Percentiles rank a stretch among this genome's conserved stretches.
phyloP scores from a whole-genome alignment of 2,797 vertebrate genomes.

The Propithecus perrieri region DNA sequence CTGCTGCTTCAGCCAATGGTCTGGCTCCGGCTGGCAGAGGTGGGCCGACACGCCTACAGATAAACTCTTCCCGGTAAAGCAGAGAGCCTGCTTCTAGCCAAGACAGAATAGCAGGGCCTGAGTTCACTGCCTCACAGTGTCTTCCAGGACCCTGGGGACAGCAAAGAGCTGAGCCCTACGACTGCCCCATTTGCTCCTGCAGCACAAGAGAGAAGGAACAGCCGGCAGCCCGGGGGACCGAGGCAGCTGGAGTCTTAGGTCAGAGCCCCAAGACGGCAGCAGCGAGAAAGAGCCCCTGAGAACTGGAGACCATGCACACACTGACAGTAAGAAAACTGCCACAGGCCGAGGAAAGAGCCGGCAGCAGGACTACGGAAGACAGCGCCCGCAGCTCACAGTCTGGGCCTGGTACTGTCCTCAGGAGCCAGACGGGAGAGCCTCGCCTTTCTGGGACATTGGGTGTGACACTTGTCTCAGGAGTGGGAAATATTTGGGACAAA shows the following conservation, averaged over 20 bases:
- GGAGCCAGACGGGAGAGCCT: neutral
- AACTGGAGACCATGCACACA: fast-evolving
- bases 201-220: no score
- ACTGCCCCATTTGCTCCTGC: neutral
- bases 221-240: neutral
- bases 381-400: neutral
- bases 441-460: fast-evolving
- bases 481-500: neutral
- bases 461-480: no score
- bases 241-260: neutral
- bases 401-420: neutral
- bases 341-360: neutral
- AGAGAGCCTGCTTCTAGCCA: neutral
- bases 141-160: neutral
- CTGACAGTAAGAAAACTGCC: no score
- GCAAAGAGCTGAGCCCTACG: fast-evolving
- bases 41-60: fast-evolving
- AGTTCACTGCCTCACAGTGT: neutral
- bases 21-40: neutral
- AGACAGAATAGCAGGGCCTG: no score
- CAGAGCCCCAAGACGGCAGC: neutral
- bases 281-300: neutral
- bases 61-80: neutral
- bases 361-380: neutral
- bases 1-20: neutral